These are phyloP conservation scores for Eulemur rubriventer DNA, from an alignment of 2,797 vertebrate species.

Conservation along the genomic window DNA sequence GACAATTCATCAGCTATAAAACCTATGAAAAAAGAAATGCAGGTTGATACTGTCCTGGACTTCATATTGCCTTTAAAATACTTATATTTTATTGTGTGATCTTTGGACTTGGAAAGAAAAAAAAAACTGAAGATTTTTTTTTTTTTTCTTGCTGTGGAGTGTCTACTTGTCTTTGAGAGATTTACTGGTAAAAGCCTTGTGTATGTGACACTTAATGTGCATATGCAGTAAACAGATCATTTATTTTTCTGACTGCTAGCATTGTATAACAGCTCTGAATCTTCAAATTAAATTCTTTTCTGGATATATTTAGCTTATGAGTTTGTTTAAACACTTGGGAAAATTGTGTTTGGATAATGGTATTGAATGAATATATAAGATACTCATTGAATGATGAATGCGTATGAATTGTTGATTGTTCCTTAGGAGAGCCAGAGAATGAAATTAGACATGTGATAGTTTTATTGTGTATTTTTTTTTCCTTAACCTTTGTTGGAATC, in stretches of 20 bases:
- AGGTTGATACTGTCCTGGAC: not conserved
- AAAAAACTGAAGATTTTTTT: no score
- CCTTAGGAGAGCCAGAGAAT: not conserved
- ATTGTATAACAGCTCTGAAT: not conserved
- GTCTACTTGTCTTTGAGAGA: not conserved
- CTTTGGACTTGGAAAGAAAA: not conserved
- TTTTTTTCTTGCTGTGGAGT: not conserved
- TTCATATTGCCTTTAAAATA: not conserved
- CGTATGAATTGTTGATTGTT: not conserved
- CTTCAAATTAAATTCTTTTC: not conserved
- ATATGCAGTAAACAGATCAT: not conserved
- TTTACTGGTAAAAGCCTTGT: not conserved
- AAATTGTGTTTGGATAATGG: not conserved
- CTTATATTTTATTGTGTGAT: not conserved
- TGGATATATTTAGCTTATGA: not conserved
- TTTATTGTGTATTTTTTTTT: not conserved
- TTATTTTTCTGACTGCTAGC: rapidly evolving
- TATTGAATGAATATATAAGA: not conserved
- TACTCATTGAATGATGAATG: not conserved
- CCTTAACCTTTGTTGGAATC: not conserved
- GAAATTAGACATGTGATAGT: not conserved
- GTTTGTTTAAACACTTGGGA: not conserved
- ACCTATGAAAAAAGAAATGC: not conserved
- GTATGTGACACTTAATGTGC: not conserved
- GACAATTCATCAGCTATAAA: not conserved